Base-by-base conservation (phyloP, 2,113 vertebrate genomes). In the Spheniscus mendiculus region DNA sequence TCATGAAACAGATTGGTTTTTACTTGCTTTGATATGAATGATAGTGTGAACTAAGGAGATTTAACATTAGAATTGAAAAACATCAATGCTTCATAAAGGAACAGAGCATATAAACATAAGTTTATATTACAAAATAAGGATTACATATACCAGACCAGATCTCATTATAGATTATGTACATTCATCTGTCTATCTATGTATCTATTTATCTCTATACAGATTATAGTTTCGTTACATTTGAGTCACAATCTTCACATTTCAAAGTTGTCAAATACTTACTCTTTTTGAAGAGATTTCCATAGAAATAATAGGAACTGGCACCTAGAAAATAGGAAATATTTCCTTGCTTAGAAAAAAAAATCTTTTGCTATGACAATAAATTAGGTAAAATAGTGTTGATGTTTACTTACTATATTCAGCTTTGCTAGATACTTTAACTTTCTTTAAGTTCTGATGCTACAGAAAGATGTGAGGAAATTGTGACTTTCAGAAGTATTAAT, bases 241-340 rank as follows among this genome's bases (percentile, higher is more conserved):
- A 56, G 8, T 70, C 36, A 73, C 16, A 70, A 30, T 55, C 0
- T 4, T 72, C 19, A 17, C 17, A 47, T 83, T 66, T 94, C 38
- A 63, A 40, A 93, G 15, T 45, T 73, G 23, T 8, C 36, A 49
- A 72, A n/a, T 63, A 96, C 99, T 98, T 99, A 99, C 99, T 97
- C 99, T 98, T 98, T 99, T 99, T 69, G 99, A 98, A 79, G 99
- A 99, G 94, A 99, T 99, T 93, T 99, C 98, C 97, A 99, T 99
- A 94, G 99, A 99, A 95, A 98, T 98, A 89, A 99, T 98, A 82
- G 99, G 98, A 92, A 97, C 98, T 50, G 99, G 98, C 66, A 98
- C 98, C 99, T 99, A 91, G 84, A 98, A 96, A 89, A 69, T 29
- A 97, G 30, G 7, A 90, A 76, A 82, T 22, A 78, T 79, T 94